A percentile compares a stretch with the other conserved stretches of the same genome.
Conservation (phyloP, 2,113 vertebrate species). For the Cricetomys ansorgei region DNA sequence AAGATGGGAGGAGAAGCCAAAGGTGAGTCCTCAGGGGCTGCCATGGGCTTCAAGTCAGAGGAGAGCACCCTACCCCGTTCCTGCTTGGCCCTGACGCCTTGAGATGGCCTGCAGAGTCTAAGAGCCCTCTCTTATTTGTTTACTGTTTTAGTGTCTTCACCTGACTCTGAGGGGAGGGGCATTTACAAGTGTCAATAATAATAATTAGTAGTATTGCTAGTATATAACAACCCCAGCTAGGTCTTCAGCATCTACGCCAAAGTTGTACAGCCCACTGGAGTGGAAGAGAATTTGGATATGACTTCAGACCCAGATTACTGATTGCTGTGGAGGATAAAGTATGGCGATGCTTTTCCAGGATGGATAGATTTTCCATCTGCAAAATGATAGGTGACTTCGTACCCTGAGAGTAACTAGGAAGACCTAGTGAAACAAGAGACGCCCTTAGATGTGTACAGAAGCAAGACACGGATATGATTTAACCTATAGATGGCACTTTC, state of each 20-base stretch:
- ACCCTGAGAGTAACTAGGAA: background rate
- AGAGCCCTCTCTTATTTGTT: conserved; percentile 10
- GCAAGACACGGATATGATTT: accelerated
- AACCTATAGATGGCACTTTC: background rate
- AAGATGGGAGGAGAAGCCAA: background rate
- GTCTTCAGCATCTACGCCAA: too few species aligned
- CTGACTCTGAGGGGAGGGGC: background rate
- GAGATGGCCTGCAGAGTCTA: background rate
- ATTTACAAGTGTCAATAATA: background rate
- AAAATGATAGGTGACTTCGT: background rate
- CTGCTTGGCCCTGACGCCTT: background rate
- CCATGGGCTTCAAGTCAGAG: background rate
- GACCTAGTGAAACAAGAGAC: background rate
- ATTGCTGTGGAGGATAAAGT: background rate
- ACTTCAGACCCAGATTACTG: accelerated
- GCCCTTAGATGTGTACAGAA: accelerated
- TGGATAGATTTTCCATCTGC: background rate
- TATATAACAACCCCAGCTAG: background rate
- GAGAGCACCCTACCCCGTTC: accelerated
- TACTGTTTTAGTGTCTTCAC: conserved; percentile 4
- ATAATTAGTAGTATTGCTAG: background rate
- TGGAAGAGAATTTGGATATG: background rate
- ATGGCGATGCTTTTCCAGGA: background rate
- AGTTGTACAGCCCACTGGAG: background rate
- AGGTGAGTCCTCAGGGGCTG: too few species aligned